These are phyloP conservation scores for Entomyzon cyanotis DNA, from an alignment of 2,113 vertebrate genomes.

Conservation along the genomic window DNA sequence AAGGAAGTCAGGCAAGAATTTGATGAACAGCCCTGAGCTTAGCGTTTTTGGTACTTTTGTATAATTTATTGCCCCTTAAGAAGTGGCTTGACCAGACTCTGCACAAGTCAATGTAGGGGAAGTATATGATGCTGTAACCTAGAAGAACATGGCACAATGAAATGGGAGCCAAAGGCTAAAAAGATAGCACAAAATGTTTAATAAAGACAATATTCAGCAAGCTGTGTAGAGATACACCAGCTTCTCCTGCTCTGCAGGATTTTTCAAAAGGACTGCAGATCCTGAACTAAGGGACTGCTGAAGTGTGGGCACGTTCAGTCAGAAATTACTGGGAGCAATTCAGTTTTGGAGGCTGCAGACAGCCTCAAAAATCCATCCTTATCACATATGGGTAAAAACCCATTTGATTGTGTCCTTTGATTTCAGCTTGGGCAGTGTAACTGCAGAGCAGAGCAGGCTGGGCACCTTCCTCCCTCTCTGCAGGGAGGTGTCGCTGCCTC, in stretches of 20 bases:
- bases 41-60: neutral
- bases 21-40: neutral
- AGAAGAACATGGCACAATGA: neutral
- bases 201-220: neutral
- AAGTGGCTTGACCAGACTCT: neutral
- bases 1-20: neutral
- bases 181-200: neutral
- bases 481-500: neutral
- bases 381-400: neutral
- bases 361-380: neutral
- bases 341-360: neutral
- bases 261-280: neutral
- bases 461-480: neutral
- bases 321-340: neutral
- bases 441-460: neutral
- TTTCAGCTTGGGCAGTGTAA: neutral
- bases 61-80: neutral
- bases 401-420: neutral
- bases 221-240: neutral
- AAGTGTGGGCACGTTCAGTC: neutral
- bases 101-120: neutral
- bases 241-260: fast-evolving
- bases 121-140: neutral
- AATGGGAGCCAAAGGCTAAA: neutral
- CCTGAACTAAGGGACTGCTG: neutral